Conservation (phyloP, 2,113 vertebrate species). For the Boleophthalmus pectinirostris region DNA sequence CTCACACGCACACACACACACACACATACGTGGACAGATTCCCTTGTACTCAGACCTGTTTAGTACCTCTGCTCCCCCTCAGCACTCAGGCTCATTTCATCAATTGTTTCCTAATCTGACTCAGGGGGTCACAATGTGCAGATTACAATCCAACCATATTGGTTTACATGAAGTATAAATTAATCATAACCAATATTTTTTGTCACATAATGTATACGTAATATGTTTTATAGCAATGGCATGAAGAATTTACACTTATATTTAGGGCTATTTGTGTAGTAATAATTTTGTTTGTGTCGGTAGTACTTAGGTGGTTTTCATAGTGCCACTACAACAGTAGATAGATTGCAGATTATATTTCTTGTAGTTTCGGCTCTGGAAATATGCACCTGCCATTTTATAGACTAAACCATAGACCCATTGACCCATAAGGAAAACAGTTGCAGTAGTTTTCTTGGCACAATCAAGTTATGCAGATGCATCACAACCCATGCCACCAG, state of each 20-base stretch:
- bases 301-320: too few species aligned
- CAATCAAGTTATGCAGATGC: background rate
- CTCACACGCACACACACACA: too few species aligned
- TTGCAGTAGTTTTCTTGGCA: background rate
- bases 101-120: background rate
- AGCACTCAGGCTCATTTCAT: constrained; percentile 13
- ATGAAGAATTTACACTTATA: background rate
- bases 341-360: background rate
- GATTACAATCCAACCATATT: background rate
- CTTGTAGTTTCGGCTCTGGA: background rate
- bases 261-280: too few species aligned
- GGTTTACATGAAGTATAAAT: background rate
- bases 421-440: background rate
- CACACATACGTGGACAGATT: too few species aligned
- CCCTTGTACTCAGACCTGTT: constrained; percentile 17
- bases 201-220: too few species aligned
- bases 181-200: background rate
- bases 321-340: background rate
- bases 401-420: background rate
- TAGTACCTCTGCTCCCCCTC: constrained; percentile 29
- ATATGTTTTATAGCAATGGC: background rate
- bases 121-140: background rate
- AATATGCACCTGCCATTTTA: background rate
- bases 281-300: too few species aligned
- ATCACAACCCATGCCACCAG: background rate